These are phyloP conservation scores for Physeter macrocephalus DNA, from an alignment of 2,113 vertebrate species.

Conservation along the genomic window DNA sequence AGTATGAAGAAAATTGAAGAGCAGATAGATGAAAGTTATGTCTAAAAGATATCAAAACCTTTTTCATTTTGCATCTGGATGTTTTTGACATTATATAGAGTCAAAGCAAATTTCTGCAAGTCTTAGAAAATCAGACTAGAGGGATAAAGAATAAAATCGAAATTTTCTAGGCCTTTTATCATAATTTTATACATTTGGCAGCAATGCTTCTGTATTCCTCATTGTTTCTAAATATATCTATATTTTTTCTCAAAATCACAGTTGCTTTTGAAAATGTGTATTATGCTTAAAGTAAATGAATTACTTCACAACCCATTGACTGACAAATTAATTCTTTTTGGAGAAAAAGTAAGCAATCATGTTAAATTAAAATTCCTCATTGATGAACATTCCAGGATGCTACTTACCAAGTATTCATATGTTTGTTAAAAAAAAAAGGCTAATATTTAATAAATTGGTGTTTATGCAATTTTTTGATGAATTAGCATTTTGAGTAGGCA, in stretches of 20 bases:
- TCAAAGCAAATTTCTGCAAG: constrained; percentile 38
- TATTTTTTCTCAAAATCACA: not conserved
- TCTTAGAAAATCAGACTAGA: constrained; percentile 17
- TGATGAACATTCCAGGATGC: not conserved
- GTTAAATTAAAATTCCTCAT: constrained; percentile 21
- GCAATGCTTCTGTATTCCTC: not conserved
- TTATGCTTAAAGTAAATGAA: constrained; percentile 14
- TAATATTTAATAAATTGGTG: not conserved
- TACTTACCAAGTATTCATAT: not conserved
- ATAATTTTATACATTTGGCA: not conserved
- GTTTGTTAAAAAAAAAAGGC: not conserved
- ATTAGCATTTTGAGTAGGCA: not conserved
- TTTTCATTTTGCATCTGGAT: constrained; percentile 32
- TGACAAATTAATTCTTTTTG: constrained; percentile 8
- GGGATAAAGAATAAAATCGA: not conserved
- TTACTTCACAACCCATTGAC: constrained; percentile 1
- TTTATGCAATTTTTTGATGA: not conserved
- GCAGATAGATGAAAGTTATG: constrained; percentile 24
- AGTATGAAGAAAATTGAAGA: constrained; percentile 23
- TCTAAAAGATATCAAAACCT: not conserved
- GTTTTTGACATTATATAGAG: constrained; percentile 6
- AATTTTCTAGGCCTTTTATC: not conserved
- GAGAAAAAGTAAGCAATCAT: not conserved
- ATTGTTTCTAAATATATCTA: not conserved
- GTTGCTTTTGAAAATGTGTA: not conserved